Evolutionary conservation across 2,797 vertebrate species (phyloP), one percentile per base, ranked within the genome.

Genomic region (Margarornis squamiger): DNA sequence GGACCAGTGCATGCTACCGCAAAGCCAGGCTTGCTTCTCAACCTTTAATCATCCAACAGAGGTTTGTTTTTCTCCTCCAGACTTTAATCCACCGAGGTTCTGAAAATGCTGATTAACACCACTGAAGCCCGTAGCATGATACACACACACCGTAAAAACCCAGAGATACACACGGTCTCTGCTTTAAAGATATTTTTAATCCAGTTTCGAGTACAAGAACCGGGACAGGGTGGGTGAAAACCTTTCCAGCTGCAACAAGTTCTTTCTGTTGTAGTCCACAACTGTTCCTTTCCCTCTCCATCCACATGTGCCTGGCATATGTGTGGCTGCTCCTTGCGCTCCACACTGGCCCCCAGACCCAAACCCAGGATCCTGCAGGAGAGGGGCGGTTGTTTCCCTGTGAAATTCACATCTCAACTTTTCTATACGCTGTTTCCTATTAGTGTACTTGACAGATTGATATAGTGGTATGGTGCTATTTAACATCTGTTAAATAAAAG

Each of bases 401-500:
- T 22, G n/a, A 71, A 57, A 66, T 36, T 63, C 32, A 5, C 70
- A 85, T 84, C 77, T 52, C 39, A 48, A 58, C 75, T 90, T 59
- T 58, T 76, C 76, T 70, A 38, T 51, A 20, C 1, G 4, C 91
- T 96, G 95, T 76, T 94, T 94, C 57, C 83, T 71, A 85, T 95
- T 93, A 95, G 67, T 8, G 46, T 74, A 74, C 88, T 51, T 87
- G 92, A 61, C 86, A 92, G 92, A 80, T 65, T 90, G 80, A 88
- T 93, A 67, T 46, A 80, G 86, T 71, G 80, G 59, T 9, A 79
- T 49, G 46, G 77, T 23, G 59, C 29, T 89, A 61, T 95, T 90
- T 65, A 90, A 95, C 90, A 71, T 93, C 83, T 94, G 88, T 34
- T 89, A 85, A 94, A 93, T 73, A 73, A 91, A 96, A 90, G 18